A percentile compares a stretch with the other conserved stretches of the same genome.
Evolutionary conservation across 2,888 invertebrate species (phyloP).

Genomic region (Caenorhabditis doughertyi): DNA sequence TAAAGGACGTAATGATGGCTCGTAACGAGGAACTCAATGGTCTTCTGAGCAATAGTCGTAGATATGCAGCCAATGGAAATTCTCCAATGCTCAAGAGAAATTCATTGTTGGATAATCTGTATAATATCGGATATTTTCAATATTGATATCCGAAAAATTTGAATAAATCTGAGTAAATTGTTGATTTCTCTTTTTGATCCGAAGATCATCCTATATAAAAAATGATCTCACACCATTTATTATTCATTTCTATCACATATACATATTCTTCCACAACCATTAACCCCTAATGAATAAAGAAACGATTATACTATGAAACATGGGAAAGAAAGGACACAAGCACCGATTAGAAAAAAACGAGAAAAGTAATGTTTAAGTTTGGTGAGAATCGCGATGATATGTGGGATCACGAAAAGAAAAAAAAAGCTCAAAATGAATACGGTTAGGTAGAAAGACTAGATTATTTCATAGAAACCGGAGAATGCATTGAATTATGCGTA

Average conservation of each 20-base stretch:
- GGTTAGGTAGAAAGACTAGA: conserved; percentile 43
- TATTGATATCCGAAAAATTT: conserved; percentile 33
- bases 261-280: conserved; percentile 50
- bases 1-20: conserved; percentile 57
- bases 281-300: conserved; percentile 12
- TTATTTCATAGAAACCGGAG: conserved; percentile 16
- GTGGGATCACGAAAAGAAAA: background rate
- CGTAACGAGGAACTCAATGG: conserved; percentile 61
- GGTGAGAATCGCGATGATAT: conserved; percentile 8
- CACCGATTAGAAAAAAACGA: conserved; percentile 13
- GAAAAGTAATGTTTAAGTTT: background rate
- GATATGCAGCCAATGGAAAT: conserved; percentile 30
- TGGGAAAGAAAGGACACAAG: background rate
- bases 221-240: conserved; percentile 21
- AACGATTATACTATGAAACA: background rate
- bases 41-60: conserved; percentile 35
- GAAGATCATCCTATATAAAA: conserved; percentile 5
- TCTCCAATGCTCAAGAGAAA: conserved; percentile 52
- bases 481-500: conserved; percentile 1
- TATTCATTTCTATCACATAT: conserved; percentile 30
- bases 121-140: conserved; percentile 58
- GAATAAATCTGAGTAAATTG: conserved; percentile 32
- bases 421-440: conserved; percentile 12
- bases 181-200: background rate
- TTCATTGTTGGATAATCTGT: conserved; percentile 56